These are phyloP conservation scores for Epizoanthus rinbou DNA, from an alignment of 92 coral and sea anemone genomes.

Conservation along the genomic window DNA sequence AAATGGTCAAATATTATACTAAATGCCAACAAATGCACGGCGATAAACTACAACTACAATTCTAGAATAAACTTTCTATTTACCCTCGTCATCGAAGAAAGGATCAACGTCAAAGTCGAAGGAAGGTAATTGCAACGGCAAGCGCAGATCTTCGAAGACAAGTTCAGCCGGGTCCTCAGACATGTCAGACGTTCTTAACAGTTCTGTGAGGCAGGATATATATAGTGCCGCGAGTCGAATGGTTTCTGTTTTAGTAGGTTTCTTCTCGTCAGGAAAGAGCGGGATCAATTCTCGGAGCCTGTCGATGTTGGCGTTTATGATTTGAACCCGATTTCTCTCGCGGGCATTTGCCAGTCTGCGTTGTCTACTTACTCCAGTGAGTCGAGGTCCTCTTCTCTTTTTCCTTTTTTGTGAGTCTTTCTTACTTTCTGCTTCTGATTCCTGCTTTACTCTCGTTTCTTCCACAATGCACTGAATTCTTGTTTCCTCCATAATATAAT, in stretches of 20 bases:
- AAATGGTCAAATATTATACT: too few relatives aligned
- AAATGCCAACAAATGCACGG: too few relatives aligned
- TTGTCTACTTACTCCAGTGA: slow-evolving; percentile 83
- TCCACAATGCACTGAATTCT: background rate
- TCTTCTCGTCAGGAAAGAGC: slow-evolving; percentile 84
- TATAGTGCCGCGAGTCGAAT: slow-evolving; percentile 77
- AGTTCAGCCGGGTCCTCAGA: slow-evolving; percentile 42
- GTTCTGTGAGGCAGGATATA: slow-evolving; percentile 73
- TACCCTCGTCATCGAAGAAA: slow-evolving; percentile 63
- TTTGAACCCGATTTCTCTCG: slow-evolving; percentile 76
- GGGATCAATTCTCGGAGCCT: slow-evolving; percentile 74
- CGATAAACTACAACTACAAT: background rate
- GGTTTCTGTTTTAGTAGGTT: slow-evolving; percentile 80
- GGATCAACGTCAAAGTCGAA: slow-evolving; percentile 68
- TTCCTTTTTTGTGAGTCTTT: slow-evolving; percentile 46
- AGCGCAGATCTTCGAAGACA: slow-evolving; percentile 12
- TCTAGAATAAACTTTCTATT: background rate
- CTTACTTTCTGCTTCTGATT: background rate
- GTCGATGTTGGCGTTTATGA: slow-evolving; percentile 70
- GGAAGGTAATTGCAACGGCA: slow-evolving; percentile 58
- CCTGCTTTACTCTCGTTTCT: slow-evolving; percentile 3
- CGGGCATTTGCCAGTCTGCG: slow-evolving; percentile 78
- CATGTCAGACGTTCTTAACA: slow-evolving; percentile 61
- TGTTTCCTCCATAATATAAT: background rate
- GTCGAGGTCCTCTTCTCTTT: slow-evolving; percentile 75